Conservation (phyloP, 2,888 invertebrate species). For the Athalia rosae region DNA sequence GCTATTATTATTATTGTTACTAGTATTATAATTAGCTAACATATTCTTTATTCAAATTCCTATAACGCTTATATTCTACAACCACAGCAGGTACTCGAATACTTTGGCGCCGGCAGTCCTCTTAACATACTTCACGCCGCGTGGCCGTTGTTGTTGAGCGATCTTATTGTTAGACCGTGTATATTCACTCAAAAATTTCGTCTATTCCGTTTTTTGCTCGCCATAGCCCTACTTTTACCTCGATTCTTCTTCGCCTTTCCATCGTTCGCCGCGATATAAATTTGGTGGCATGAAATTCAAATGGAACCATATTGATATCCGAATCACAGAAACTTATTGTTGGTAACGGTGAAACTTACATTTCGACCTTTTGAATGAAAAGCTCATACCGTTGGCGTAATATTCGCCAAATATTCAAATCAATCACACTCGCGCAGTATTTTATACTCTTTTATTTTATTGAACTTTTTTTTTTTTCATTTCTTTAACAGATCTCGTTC, state of each 20-base stretch:
- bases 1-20: neutral
- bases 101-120: conserved; percentile 35
- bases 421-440: too few relatives aligned
- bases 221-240: neutral
- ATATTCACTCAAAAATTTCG: conserved; percentile 3
- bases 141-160: conserved; percentile 28
- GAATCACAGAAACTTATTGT: conserved; percentile 48
- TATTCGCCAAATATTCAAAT: neutral
- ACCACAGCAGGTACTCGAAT: conserved; percentile 52
- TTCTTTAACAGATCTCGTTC: too few relatives aligned
- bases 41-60: conserved; percentile 42
- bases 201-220: neutral
- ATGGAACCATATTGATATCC: conserved; percentile 46
- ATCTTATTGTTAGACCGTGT: conserved; percentile 1
- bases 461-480: too few relatives aligned
- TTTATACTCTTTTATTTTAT: too few relatives aligned
- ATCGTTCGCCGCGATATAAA: conserved; percentile 9
- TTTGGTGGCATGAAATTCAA: conserved; percentile 38
- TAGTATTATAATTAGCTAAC: conserved; percentile 25
- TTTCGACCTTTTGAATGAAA: conserved; percentile 25
- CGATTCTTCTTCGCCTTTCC: neutral
- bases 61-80: conserved; percentile 47
- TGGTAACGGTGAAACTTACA: neutral
- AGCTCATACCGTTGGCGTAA: conserved; percentile 50
- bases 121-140: conserved; percentile 25